These are phyloP conservation scores for Pao palembangensis DNA, from an alignment of 2,113 vertebrate species.

Conservation along the genomic window DNA sequence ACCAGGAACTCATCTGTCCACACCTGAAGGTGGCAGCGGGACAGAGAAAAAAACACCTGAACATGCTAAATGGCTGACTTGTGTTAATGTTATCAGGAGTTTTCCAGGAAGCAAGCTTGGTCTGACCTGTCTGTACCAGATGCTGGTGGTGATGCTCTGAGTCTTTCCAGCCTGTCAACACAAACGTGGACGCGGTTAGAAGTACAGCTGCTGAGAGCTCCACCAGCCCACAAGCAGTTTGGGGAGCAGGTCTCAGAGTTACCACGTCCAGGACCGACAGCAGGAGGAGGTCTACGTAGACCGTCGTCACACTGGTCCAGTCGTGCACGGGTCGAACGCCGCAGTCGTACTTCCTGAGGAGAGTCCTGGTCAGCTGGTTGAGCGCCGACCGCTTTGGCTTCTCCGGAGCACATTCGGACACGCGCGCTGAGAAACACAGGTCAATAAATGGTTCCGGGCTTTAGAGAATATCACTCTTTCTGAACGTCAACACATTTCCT, in stretches of 20 bases:
- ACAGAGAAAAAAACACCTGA: too few species aligned
- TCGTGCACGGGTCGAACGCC: conserved; percentile 81
- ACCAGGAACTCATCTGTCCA: conserved; percentile 83
- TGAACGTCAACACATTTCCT: background rate
- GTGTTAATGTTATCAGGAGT: too few species aligned
- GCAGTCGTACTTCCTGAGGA: conserved; percentile 77
- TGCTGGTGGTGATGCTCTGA: conserved; percentile 82
- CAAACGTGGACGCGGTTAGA: background rate
- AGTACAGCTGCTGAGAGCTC: background rate
- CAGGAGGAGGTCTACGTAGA: conserved; percentile 80
- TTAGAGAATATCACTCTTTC: background rate
- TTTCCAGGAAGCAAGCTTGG: too few species aligned
- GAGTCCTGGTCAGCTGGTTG: conserved; percentile 75
- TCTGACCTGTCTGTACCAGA: conserved; percentile 84
- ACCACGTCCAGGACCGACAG: conserved; percentile 84
- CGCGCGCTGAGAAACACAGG: conserved; percentile 30
- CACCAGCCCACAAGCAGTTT: background rate
- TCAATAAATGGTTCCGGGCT: background rate
- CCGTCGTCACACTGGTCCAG: conserved; percentile 74
- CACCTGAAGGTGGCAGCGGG: conserved; percentile 62
- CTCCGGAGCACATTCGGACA: conserved; percentile 51
- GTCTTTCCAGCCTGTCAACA: conserved; percentile 81
- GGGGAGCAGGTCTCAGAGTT: background rate
- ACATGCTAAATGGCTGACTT: too few species aligned
- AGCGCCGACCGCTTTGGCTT: conserved; percentile 74